Percentiles rank a stretch among this genome's conserved stretches.
phyloP scores from a whole-genome alignment of 2,888 invertebrate genomes.

The Mystacides longicornis region DNA sequence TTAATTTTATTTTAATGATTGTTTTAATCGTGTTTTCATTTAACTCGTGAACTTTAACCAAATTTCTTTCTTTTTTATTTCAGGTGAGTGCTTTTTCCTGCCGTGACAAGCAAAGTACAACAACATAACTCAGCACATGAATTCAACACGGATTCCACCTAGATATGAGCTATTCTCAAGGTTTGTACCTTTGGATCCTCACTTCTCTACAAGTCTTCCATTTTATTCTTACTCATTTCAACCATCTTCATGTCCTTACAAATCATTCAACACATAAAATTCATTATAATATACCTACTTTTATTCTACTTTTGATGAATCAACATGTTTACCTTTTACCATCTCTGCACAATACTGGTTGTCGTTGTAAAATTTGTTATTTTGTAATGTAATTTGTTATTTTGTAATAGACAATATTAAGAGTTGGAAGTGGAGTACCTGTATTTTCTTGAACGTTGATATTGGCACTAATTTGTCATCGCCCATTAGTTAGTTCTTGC shows the following conservation, averaged over 20 bases:
- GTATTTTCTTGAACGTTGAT: no score
- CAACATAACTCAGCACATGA: conserved; percentile 24
- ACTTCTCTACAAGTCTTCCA: neutral
- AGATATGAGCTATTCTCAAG: conserved; percentile 27
- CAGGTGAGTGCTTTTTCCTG: conserved; percentile 25
- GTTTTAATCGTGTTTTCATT: neutral
- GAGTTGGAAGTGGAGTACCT: no score
- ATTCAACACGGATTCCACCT: conserved; percentile 24
- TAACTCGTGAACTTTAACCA: neutral
- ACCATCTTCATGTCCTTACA: no score
- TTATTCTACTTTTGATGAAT: no score
- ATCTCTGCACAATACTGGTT: neutral
- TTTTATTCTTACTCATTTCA: neutral
- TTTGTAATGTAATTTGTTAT: no score
- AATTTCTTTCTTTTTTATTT: neutral
- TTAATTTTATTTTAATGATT: no score
- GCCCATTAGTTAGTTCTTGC: no score
- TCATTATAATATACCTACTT: no score
- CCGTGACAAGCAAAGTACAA: conserved; percentile 18
- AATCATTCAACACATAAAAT: neutral
- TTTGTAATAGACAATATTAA: no score
- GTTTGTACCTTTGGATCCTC: conserved; percentile 20
- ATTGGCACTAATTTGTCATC: no score
- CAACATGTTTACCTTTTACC: neutral
- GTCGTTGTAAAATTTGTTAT: no score